These are phyloP conservation scores for Macrocentrus cingulum DNA, from an alignment of 1,140 invertebrate genomes.

Conservation along the genomic window DNA sequence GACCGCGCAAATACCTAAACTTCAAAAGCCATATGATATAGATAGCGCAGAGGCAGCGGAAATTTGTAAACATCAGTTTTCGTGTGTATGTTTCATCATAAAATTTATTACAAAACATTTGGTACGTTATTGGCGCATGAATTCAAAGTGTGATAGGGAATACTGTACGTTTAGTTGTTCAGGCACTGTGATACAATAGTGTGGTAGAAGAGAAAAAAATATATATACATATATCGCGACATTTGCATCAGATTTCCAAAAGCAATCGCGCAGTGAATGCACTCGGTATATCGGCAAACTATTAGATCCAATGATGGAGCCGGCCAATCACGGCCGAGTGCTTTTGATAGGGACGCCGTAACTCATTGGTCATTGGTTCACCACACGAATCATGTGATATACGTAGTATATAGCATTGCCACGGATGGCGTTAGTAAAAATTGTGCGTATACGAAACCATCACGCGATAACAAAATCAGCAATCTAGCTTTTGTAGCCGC, in stretches of 20 bases:
- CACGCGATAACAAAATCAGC: slow-evolving; percentile 18
- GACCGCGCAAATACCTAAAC: too few species aligned
- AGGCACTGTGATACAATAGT: too few species aligned
- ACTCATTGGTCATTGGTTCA: slow-evolving; percentile 21
- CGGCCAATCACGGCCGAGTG: slow-evolving; percentile 24
- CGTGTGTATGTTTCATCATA: too few species aligned
- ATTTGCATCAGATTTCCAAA: not conserved
- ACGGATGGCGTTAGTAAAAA: slow-evolving; percentile 11
- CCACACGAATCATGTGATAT: slow-evolving; percentile 21
- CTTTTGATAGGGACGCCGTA: slow-evolving; percentile 24
- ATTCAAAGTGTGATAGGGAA: too few species aligned
- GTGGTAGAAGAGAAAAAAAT: not conserved
- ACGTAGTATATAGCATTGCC: not conserved
- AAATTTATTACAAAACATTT: too few species aligned
- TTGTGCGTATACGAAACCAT: slow-evolving; percentile 26
- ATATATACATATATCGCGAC: too few species aligned
- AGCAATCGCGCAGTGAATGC: not conserved
- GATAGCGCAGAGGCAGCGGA: too few species aligned
- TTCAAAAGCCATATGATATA: too few species aligned
- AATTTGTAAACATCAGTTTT: too few species aligned
- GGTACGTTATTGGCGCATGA: too few species aligned
- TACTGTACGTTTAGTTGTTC: too few species aligned
- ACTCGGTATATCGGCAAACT: slow-evolving; percentile 14
- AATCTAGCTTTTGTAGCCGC: slow-evolving; percentile 9
- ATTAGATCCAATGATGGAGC: slow-evolving; percentile 22